Evolutionary conservation across 2,888 invertebrate genomes (phyloP).

Genomic region (Amphipyra tragopoginis): DNA sequence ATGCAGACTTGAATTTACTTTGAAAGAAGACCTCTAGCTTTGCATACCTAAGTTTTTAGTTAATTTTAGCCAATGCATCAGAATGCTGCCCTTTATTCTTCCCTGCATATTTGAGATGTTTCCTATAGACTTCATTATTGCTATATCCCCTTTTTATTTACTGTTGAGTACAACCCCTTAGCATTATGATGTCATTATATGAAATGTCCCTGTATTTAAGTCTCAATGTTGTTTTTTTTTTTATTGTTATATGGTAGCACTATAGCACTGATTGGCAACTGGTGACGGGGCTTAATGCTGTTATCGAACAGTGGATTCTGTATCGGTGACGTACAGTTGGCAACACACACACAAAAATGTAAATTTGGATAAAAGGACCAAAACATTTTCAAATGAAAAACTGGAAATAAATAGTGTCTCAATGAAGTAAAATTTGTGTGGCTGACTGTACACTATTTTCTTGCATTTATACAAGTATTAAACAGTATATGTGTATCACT

Average conservation of each 20-base stretch:
- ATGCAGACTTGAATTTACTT: too few relatives aligned
- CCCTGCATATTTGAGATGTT: background rate
- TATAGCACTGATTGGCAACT: conserved; percentile 78
- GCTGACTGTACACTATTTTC: conserved; percentile 42
- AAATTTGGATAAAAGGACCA: conserved; percentile 9
- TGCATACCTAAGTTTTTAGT: too few relatives aligned
- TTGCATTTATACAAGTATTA: conserved; percentile 26
- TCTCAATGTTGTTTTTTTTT: conserved; percentile 69
- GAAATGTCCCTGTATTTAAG: conserved; percentile 53
- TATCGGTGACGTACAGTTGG: conserved; percentile 41
- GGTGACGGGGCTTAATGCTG: conserved; percentile 79
- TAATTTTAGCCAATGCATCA: too few relatives aligned
- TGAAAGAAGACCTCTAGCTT: too few relatives aligned
- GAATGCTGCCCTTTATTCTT: too few relatives aligned
- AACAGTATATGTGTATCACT: conserved; percentile 32
- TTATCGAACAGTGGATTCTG: conserved; percentile 52
- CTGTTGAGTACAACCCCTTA: background rate
- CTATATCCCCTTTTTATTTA: background rate
- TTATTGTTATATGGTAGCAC: conserved; percentile 78
- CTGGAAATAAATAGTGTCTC: background rate
- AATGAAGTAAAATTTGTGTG: conserved; percentile 22
- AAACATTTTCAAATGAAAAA: background rate
- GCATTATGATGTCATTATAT: conserved; percentile 40
- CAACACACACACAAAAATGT: conserved; percentile 25
- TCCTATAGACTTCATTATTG: background rate